phyloP scores from a whole-genome alignment of 2,113 vertebrate species.

The Nerophis lumbriciformis region DNA sequence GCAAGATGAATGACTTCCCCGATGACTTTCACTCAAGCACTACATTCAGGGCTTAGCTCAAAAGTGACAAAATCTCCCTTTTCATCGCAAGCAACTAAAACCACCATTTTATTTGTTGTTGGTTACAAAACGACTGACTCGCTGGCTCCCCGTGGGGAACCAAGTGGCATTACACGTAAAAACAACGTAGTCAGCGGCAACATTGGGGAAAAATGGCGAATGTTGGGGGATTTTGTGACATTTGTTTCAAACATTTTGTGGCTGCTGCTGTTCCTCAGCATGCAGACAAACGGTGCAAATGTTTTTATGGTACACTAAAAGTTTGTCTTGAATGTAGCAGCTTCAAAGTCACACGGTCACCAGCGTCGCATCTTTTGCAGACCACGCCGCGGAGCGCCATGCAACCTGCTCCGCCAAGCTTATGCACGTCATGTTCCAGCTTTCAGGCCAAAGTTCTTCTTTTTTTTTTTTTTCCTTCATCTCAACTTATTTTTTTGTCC shows the following conservation, averaged over 20 bases:
- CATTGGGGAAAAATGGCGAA: background rate
- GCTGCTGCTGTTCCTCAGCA: background rate
- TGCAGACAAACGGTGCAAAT: background rate
- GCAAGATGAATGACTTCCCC: no score
- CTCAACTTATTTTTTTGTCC: conserved; percentile 20
- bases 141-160: no score
- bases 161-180: no score
- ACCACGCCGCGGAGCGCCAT: background rate
- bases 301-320: background rate
- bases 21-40: background rate
- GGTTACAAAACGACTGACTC: no score
- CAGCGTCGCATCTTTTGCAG: background rate
- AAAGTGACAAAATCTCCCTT: background rate
- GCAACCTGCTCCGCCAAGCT: background rate
- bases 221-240: background rate
- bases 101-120: background rate
- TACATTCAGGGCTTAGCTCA: background rate
- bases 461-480: background rate
- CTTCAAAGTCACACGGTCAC: background rate
- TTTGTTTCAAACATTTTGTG: background rate
- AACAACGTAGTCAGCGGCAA: no score
- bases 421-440: background rate
- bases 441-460: conserved; percentile 14
- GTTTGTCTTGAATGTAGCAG: background rate
- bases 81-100: background rate